Percentiles rank a stretch among this genome's conserved stretches.
Evolutionary conservation across 2,113 vertebrate species (phyloP).

Genomic region (Choloepus hoffmanni): DNA sequence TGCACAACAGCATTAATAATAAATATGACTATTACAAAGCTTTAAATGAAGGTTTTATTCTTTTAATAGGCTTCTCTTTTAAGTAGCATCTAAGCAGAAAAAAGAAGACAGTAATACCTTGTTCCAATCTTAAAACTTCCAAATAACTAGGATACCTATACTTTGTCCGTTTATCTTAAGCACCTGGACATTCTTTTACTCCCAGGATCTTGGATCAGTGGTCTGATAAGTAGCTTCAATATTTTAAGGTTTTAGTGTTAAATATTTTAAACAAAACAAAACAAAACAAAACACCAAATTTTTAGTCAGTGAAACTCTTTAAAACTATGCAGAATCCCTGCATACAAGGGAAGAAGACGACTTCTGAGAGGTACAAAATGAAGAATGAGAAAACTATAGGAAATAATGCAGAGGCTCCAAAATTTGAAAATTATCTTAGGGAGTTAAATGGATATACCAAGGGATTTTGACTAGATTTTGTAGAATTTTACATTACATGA

Average conservation of each 20-base stretch:
- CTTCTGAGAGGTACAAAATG: constrained; percentile 73
- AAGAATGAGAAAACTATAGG: constrained; percentile 76
- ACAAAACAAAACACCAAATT: constrained; percentile 60
- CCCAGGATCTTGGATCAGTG: constrained; percentile 79
- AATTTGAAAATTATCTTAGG: constrained; percentile 80
- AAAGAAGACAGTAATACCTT: constrained; percentile 73
- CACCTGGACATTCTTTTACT: constrained; percentile 78
- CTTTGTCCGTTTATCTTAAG: constrained; percentile 74
- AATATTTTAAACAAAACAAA: constrained; percentile 59
- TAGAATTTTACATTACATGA: constrained; percentile 88
- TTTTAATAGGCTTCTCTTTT: constrained; percentile 82
- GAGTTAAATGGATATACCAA: constrained; percentile 82
- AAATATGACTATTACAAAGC: constrained; percentile 79
- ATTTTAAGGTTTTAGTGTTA: constrained; percentile 81
- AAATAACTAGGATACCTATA: constrained; percentile 73
- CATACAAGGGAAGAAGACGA: constrained; percentile 57
- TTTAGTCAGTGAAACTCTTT: constrained; percentile 61
- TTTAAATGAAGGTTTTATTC: constrained; percentile 83
- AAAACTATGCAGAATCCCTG: constrained; percentile 76
- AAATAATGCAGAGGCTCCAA: constrained; percentile 81
- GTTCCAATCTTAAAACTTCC: constrained; percentile 74
- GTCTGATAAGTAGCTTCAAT: constrained; percentile 79
- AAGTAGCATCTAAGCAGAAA: constrained; percentile 78
- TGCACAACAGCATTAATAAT: constrained; percentile 82
- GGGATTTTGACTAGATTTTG: constrained; percentile 85